These are phyloP conservation scores for Rhagoletis pomonella DNA, from an alignment of 1,140 invertebrate genomes.

Conservation along the genomic window DNA sequence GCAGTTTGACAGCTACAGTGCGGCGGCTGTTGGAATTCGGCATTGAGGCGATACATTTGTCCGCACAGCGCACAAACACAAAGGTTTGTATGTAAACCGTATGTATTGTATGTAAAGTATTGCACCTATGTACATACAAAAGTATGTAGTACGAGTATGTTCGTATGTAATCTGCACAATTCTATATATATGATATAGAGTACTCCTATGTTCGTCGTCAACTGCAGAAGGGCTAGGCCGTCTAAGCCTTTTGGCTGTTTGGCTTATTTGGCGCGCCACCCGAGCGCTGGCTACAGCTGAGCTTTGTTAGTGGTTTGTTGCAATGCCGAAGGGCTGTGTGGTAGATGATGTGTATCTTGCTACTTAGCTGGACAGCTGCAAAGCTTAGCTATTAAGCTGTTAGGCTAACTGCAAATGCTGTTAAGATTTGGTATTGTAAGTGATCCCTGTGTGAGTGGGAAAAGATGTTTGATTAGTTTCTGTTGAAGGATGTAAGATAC, in stretches of 20 bases:
- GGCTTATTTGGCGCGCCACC: constrained; percentile 13
- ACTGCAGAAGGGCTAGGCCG: neutral
- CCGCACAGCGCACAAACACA: neutral
- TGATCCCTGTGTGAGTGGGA: neutral
- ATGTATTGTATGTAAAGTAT: neutral
- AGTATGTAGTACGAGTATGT: neutral
- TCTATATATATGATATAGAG: neutral
- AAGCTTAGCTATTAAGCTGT: constrained; percentile 4
- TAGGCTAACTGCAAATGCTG: neutral
- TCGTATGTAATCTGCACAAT: neutral
- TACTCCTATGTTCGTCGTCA: neutral
- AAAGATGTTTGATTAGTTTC: no score
- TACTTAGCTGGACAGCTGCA: constrained; percentile 8
- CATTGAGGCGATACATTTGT: constrained; percentile 32
- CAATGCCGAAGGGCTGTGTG: no score
- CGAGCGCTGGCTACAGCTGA: neutral
- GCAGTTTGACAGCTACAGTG: constrained; percentile 19
- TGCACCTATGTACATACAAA: neutral
- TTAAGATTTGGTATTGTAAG: neutral
- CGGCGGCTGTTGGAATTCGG: constrained; percentile 1
- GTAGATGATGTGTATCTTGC: neutral
- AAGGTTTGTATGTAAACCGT: neutral
- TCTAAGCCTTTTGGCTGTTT: constrained; percentile 26
- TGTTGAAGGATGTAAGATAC: no score
- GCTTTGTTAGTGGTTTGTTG: no score